Evolutionary conservation across 2,888 invertebrate species (phyloP).

Genomic region (Lithophane socia): DNA sequence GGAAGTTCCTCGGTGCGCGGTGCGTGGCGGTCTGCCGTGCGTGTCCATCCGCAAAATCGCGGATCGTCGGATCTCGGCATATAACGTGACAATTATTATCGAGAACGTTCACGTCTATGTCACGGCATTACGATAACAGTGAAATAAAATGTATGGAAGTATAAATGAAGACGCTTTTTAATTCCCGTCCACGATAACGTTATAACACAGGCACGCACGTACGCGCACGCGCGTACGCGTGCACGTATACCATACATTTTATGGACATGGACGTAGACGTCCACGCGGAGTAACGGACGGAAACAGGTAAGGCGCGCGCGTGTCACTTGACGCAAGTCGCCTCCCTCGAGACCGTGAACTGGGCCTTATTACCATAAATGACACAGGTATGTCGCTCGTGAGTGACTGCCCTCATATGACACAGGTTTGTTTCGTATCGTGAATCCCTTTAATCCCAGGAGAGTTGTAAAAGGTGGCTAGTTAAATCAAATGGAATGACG

Average conservation of each 20-base stretch:
- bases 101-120: neutral
- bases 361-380: slow-evolving; percentile 14
- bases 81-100: neutral
- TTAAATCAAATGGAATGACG: slow-evolving; percentile 13
- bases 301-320: neutral
- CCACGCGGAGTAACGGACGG: neutral
- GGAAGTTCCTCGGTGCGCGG: too few relatives aligned
- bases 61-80: too few relatives aligned
- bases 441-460: slow-evolving; percentile 4
- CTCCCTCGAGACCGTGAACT: neutral
- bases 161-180: neutral
- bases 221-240: too few relatives aligned
- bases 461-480: slow-evolving; percentile 7
- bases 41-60: too few relatives aligned
- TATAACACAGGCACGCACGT: too few relatives aligned
- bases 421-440: neutral
- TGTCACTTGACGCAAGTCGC: neutral
- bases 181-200: neutral
- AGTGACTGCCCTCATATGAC: slow-evolving; percentile 25
- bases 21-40: too few relatives aligned
- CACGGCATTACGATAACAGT: neutral
- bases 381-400: neutral
- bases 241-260: neutral
- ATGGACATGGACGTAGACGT: neutral
- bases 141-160: neutral